Evolutionary conservation across 1,140 invertebrate species (phyloP).

Genomic region (Hyles vespertilio): DNA sequence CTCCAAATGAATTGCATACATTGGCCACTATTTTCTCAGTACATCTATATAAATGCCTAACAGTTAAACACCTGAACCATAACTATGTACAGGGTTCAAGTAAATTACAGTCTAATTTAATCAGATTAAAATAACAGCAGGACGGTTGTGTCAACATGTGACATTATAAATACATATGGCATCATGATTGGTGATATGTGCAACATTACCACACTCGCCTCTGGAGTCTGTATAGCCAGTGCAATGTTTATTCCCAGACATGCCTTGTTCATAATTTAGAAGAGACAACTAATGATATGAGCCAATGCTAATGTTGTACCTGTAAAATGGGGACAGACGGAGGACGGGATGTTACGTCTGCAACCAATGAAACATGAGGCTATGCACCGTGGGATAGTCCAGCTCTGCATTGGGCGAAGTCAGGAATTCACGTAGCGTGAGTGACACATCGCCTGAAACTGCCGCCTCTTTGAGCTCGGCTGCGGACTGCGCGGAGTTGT

Average conservation of each 20-base stretch:
- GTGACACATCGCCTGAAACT: constrained; percentile 40
- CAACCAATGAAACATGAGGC: constrained; percentile 71
- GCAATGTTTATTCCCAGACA: constrained; percentile 1
- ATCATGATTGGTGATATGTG: constrained; percentile 58
- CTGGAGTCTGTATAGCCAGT: background rate
- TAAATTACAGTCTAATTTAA: constrained; percentile 21
- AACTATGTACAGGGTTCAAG: constrained; percentile 12
- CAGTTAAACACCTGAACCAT: constrained; percentile 12
- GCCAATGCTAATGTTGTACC: constrained; percentile 22
- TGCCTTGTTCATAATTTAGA: constrained; percentile 12
- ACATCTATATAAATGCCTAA: too few species aligned
- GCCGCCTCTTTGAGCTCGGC: constrained; percentile 43
- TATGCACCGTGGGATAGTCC: constrained; percentile 67
- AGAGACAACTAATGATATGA: constrained; percentile 18
- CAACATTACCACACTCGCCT: constrained; percentile 30
- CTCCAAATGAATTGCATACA: too few species aligned
- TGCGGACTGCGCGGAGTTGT: constrained; percentile 60
- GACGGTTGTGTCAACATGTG: constrained; percentile 56
- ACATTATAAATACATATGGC: constrained; percentile 38
- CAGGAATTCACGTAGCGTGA: constrained; percentile 57
- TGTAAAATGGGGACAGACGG: constrained; percentile 15
- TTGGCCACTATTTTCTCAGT: too few species aligned
- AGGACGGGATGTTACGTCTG: constrained; percentile 57
- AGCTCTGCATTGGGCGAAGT: constrained; percentile 61
- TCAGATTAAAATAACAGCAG: constrained; percentile 51